These are phyloP conservation scores for Numida meleagris DNA, from an alignment of 2,113 vertebrate species.

Conservation along the genomic window DNA sequence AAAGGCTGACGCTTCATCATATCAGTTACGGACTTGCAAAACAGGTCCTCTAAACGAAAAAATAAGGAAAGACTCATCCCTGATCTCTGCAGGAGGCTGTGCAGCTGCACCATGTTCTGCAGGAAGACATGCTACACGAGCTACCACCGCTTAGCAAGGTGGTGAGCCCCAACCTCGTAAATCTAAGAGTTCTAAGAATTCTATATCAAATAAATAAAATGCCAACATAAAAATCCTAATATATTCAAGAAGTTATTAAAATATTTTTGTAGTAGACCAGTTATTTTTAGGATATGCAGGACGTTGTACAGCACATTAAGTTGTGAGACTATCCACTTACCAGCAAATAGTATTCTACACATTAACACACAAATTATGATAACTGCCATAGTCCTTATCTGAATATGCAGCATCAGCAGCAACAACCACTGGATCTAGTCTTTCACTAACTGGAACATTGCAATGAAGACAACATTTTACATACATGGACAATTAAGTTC, in stretches of 20 bases:
- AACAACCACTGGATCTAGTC: constrained; percentile 65
- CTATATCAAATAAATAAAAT: constrained; percentile 65
- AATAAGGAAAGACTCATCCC: constrained; percentile 49
- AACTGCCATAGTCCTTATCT: constrained; percentile 48
- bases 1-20: background rate
- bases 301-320: constrained; percentile 66
- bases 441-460: constrained; percentile 45
- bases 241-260: constrained; percentile 59
- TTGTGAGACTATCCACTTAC: constrained; percentile 68
- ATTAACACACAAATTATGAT: constrained; percentile 58
- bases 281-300: constrained; percentile 58
- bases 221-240: constrained; percentile 57
- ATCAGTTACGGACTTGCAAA: constrained; percentile 39
- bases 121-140: constrained; percentile 21
- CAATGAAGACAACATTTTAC: constrained; percentile 68
- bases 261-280: constrained; percentile 62
- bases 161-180: constrained; percentile 52
- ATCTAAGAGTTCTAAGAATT: constrained; percentile 35
- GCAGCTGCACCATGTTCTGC: constrained; percentile 2
- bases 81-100: constrained; percentile 43
- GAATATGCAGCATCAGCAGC: constrained; percentile 58
- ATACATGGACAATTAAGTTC: constrained; percentile 63
- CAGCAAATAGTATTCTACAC: constrained; percentile 69
- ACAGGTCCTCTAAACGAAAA: constrained; percentile 36
- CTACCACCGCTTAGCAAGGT: constrained; percentile 5